Conservation (phyloP, 2,113 vertebrate species). For the Bubo blakistoni region DNA sequence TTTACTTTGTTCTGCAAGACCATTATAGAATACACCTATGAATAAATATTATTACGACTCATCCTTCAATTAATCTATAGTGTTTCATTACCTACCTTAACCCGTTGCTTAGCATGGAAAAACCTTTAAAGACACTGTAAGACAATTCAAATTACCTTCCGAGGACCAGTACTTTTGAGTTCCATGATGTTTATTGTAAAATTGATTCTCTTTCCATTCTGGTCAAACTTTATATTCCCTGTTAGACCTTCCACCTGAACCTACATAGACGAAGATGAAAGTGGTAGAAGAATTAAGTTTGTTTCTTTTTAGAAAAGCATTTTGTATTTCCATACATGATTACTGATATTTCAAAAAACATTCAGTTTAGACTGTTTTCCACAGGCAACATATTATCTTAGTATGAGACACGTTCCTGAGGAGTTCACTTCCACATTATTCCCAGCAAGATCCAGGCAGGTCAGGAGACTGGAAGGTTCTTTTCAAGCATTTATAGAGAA, state of each 20-base stretch:
- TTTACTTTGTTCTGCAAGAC: not conserved
- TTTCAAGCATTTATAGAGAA: not conserved
- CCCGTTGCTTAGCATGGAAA: not conserved
- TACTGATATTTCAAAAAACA: not conserved
- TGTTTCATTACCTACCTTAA: constrained; percentile 1
- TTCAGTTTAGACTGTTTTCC: not conserved
- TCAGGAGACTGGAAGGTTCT: not conserved
- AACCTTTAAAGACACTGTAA: not conserved
- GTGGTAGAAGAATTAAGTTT: not conserved
- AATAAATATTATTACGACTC: not conserved
- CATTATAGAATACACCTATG: not conserved
- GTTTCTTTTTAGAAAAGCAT: not conserved
- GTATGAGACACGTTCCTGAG: not conserved
- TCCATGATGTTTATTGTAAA: constrained; percentile 98
- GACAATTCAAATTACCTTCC: constrained; percentile 84
- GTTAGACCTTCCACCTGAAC: constrained; percentile 95
- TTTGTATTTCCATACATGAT: not conserved
- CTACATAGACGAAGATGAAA: constrained; percentile 65
- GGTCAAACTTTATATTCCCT: constrained; percentile 98
- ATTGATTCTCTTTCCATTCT: constrained; percentile 96
- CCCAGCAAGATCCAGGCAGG: not conserved
- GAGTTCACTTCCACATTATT: not conserved
- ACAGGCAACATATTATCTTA: not conserved
- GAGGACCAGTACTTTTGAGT: constrained; percentile 92
- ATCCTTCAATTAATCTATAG: not conserved